Percentiles rank a stretch among this genome's conserved stretches.
phyloP scores from a whole-genome alignment of 2,113 vertebrate genomes.

The Passer domesticus region DNA sequence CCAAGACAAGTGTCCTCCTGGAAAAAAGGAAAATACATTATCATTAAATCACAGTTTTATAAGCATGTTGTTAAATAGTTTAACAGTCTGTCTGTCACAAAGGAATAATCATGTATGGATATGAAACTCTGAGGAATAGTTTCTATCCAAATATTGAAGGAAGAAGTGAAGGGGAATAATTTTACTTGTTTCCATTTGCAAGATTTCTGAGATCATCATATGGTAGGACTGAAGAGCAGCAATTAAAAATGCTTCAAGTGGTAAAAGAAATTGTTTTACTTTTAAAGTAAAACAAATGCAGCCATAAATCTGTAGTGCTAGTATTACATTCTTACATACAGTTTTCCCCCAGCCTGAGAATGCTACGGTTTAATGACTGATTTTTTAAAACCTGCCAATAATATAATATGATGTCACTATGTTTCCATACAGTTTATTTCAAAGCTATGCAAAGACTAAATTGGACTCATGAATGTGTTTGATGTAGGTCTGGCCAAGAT shows the following conservation, averaged over 20 bases:
- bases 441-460: background rate
- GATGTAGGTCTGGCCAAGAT: background rate
- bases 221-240: background rate
- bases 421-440: background rate
- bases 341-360: background rate
- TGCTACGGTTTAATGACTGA: background rate
- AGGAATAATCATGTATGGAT: background rate
- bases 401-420: background rate
- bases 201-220: background rate
- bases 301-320: background rate
- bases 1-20: background rate
- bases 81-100: conserved; percentile 5
- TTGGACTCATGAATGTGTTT: background rate
- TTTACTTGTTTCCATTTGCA: background rate
- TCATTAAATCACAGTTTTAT: conserved; percentile 33
- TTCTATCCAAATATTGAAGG: conserved; percentile 1
- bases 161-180: background rate
- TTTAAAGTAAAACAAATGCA: background rate
- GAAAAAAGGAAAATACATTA: background rate
- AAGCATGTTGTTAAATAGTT: conserved; percentile 29
- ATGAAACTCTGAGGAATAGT: background rate
- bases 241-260: background rate
- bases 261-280: background rate
- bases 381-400: background rate
- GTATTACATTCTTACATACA: background rate